These are phyloP conservation scores for Chondrosia reniformis DNA, from an alignment of 37 sponge, comb jelly and placozoan genomes.

Conservation along the genomic window DNA sequence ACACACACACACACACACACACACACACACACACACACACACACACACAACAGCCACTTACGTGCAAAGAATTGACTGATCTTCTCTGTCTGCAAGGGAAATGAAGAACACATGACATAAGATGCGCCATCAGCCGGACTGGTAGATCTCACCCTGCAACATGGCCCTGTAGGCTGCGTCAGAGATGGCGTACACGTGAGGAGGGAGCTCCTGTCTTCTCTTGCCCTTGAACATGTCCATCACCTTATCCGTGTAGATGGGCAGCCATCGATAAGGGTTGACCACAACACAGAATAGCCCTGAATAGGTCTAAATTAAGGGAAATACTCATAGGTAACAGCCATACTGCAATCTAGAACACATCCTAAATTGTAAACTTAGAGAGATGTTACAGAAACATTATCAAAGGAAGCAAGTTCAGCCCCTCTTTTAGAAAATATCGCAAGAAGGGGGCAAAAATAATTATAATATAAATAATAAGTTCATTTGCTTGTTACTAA, in stretches of 20 bases:
- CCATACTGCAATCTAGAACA: neutral
- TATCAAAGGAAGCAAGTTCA: no score
- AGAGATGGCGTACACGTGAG: constrained; percentile 93
- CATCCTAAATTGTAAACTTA: no score
- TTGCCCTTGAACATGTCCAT: constrained; percentile 91
- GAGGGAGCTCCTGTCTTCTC: constrained; percentile 93
- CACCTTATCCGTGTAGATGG: constrained; percentile 90
- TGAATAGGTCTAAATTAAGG: constrained; percentile 89
- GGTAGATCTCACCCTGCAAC: constrained; percentile 76
- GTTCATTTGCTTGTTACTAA: no score
- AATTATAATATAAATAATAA: no score
- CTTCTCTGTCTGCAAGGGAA: constrained; percentile 76
- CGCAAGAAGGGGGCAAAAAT: no score
- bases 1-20: constrained; percentile 33
- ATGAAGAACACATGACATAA: neutral
- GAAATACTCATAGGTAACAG: neutral
- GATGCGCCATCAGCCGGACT: neutral
- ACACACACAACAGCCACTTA: constrained; percentile 33
- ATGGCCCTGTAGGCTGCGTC: constrained; percentile 97
- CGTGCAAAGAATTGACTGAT: constrained; percentile 99
- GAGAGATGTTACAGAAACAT: no score
- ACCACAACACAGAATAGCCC: constrained; percentile 98
- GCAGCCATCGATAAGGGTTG: constrained; percentile 92
- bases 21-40: constrained; percentile 27
- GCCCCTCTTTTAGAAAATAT: no score